Evolutionary conservation across 2,113 vertebrate genomes (phyloP), one percentile per base, ranked within the genome.

Genomic region (Python bivittatus): DNA sequence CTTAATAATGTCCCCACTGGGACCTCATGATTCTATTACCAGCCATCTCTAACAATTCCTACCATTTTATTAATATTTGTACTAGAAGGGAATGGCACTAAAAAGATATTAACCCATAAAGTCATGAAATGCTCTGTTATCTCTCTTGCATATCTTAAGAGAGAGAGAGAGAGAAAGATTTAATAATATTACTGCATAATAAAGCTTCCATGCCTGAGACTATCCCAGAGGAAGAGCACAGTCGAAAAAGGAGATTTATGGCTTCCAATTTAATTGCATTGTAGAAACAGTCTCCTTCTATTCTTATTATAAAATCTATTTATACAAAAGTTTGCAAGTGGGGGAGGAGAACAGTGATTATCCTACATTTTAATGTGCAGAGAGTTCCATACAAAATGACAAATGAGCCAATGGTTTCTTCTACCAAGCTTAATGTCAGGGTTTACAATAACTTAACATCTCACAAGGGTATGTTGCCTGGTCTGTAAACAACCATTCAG

Each of bases 81-180:
- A 85, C 79, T 61, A 94, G 57, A 61, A 87, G 64, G 84, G 86
- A 92, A 52, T 29, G 56, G n/a, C 72, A 92, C 23, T 91, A 72
- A 72, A 90, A 91, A 91, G 87, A 85, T 61, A 91, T 86, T 93
- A 93, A 88, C 53, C 64, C 84, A 29, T 27, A 58, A 61, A 95
- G 89, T 83, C 87, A 86, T 2, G 68, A 93, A 44, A 90, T 94
- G 13, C 52, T 89, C 91, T 84, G 91, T 94, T 89, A 91, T 86
- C 89, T 93, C 44, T 84, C 89, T 93, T 52, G 79, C 44, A 72
- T 88, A 42, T 91, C 42, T 87, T 38, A 57, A 85, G 88, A n/a
- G 38, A 91, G 68, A 20, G 33, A 85, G 92, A 88, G 38, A 91
- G 68, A 20, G 33, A 85, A 90, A 88, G 90, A 90, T 57, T 52